phyloP scores from a whole-genome alignment of 2,113 vertebrate genomes.

The Puntigrus tetrazona region DNA sequence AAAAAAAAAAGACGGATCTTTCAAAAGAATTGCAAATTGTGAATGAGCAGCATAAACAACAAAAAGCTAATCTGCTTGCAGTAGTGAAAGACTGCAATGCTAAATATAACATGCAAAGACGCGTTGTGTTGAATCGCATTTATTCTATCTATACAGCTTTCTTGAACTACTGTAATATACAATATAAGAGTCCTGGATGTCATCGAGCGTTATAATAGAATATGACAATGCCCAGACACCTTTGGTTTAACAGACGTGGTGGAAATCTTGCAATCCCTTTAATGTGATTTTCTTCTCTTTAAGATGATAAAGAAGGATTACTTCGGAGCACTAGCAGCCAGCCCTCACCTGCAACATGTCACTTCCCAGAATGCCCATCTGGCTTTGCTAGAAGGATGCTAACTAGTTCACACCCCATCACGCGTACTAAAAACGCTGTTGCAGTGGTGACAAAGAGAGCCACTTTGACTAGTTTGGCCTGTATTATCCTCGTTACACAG shows the following conservation, averaged over 20 bases:
- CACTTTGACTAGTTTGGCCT: conserved; percentile 41
- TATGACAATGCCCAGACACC: neutral
- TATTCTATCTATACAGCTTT: too few species aligned
- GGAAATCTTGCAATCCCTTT: conserved; percentile 72
- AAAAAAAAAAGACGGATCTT: neutral
- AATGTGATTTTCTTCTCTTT: conserved; percentile 73
- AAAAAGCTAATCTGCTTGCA: neutral
- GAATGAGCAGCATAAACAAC: neutral
- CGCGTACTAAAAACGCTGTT: neutral
- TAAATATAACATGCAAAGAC: neutral
- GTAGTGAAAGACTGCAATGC: neutral
- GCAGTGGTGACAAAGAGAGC: conserved; percentile 44
- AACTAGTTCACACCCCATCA: conserved; percentile 43
- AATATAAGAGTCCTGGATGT: neutral
- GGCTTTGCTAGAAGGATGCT: neutral
- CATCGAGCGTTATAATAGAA: conserved; percentile 13
- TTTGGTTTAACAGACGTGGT: conserved; percentile 57
- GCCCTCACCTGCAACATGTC: conserved; percentile 21
- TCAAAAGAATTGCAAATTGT: neutral
- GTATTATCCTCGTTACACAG: conserved; percentile 66
- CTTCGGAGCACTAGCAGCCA: conserved; percentile 71
- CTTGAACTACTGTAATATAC: too few species aligned
- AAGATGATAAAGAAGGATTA: conserved; percentile 80
- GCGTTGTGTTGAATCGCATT: neutral
- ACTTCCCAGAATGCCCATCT: conserved; percentile 17